These are phyloP conservation scores for Edolisoma coerulescens DNA, from an alignment of 2,113 vertebrate genomes.

Conservation along the genomic window DNA sequence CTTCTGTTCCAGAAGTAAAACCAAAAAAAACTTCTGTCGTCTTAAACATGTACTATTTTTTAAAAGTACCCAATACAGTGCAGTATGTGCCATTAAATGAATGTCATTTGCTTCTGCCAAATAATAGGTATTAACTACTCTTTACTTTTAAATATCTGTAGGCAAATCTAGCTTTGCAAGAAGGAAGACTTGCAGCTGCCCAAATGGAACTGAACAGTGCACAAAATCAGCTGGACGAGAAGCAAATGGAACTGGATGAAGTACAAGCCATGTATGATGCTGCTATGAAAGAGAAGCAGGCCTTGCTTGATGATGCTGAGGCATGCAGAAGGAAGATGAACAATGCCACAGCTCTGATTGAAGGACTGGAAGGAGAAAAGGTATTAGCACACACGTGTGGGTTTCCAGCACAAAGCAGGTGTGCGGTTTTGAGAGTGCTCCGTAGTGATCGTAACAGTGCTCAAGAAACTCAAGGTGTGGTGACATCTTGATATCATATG, in stretches of 20 bases:
- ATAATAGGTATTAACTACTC: not conserved
- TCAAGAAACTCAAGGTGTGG: not conserved
- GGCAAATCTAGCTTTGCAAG: constrained; percentile 82
- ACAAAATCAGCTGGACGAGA: constrained; percentile 79
- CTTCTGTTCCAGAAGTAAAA: not conserved
- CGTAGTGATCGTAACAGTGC: fast-evolving
- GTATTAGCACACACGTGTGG: constrained; percentile 10
- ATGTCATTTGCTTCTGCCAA: not conserved
- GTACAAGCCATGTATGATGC: constrained; percentile 80
- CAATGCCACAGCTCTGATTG: constrained; percentile 80
- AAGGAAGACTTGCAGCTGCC: constrained; percentile 74
- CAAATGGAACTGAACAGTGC: constrained; percentile 74
- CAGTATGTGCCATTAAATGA: not conserved
- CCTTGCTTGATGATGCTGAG: constrained; percentile 77
- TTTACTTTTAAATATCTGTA: constrained; percentile 22
- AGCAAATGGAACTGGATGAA: constrained; percentile 77
- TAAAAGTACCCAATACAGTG: not conserved
- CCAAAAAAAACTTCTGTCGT: not conserved
- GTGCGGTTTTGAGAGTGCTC: not conserved
- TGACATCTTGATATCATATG: not conserved
- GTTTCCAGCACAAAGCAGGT: not conserved
- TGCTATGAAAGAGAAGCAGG: constrained; percentile 81
- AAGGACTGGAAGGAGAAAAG: constrained; percentile 83
- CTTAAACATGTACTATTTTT: not conserved
- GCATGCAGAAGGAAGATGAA: constrained; percentile 79